These are phyloP conservation scores for Ctenomys sociabilis DNA, from an alignment of 2,113 vertebrate genomes.

Conservation along the genomic window DNA sequence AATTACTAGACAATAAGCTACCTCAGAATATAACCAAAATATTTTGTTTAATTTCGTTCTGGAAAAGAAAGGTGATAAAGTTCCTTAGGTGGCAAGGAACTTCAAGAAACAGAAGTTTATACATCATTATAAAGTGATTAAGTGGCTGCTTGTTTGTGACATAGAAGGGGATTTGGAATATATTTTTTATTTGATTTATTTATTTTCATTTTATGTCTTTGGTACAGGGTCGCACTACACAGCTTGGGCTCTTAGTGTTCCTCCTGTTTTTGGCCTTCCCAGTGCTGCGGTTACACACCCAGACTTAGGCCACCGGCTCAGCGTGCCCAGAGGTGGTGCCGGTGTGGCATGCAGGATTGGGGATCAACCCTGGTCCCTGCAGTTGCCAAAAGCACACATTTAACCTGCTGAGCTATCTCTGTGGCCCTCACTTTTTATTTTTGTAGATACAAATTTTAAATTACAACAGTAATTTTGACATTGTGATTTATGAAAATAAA, in stretches of 20 bases:
- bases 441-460: constrained; percentile 29
- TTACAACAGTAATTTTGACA: constrained; percentile 60
- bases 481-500: constrained; percentile 73
- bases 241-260: too few relatives aligned
- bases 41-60: constrained; percentile 23
- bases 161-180: background rate
- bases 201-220: too few relatives aligned
- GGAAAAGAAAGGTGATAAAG: background rate
- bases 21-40: background rate
- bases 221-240: too few relatives aligned
- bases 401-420: too few relatives aligned
- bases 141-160: background rate
- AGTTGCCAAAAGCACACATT: too few relatives aligned
- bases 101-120: background rate
- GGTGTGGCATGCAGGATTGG: too few relatives aligned
- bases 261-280: too few relatives aligned
- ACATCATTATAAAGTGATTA: background rate
- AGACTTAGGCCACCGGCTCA: too few relatives aligned
- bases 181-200: background rate
- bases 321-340: too few relatives aligned
- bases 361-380: too few relatives aligned
- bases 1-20: background rate
- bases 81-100: background rate
- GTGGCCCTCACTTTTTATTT: background rate
- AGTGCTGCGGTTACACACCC: too few relatives aligned